A percentile compares a stretch with the other conserved stretches of the same genome.
These are phyloP conservation scores for Timandra comae DNA, from an alignment of 2,888 invertebrate species.

Conservation along the genomic window DNA sequence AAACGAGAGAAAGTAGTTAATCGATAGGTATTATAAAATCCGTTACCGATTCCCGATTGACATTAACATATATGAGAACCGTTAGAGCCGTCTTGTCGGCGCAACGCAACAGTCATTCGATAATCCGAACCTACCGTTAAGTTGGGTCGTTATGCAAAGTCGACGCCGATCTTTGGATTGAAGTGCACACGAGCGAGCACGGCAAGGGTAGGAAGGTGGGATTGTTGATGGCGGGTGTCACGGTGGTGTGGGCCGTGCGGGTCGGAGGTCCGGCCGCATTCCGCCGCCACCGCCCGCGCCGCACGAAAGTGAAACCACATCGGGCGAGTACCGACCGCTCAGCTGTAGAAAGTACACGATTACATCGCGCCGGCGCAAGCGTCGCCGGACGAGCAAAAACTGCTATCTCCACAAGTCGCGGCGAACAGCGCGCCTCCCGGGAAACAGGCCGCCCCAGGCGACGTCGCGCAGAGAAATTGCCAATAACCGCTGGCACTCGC, in stretches of 20 bases:
- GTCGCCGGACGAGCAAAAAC: constrained; percentile 65
- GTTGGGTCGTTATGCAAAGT: constrained; percentile 39
- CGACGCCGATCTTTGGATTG: constrained; percentile 23
- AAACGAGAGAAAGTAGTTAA: constrained; percentile 22
- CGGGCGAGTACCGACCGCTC: constrained; percentile 60
- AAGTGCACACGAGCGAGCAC: too few relatives aligned
- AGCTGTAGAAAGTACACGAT: constrained; percentile 74
- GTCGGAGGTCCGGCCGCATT: constrained; percentile 75
- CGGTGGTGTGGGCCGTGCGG: constrained; percentile 48
- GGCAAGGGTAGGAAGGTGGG: constrained; percentile 25
- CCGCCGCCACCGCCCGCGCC: too few relatives aligned
- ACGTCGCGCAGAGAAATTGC: constrained; percentile 50
- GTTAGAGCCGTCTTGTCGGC: constrained; percentile 23
- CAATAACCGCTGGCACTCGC: constrained; percentile 44
- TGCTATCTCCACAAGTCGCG: constrained; percentile 51
- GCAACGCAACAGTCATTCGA: constrained; percentile 30
- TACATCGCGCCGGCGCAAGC: constrained; percentile 51
- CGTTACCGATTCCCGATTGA: constrained; percentile 23
- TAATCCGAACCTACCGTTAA: constrained; percentile 32
- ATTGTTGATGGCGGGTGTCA: constrained; percentile 28
- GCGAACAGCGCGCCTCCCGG: constrained; percentile 52
- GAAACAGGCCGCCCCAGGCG: constrained; percentile 60
- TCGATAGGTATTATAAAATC: constrained; percentile 4
- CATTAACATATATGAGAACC: constrained; percentile 29
- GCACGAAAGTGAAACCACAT: constrained; percentile 73